Evolutionary conservation across 2,113 vertebrate genomes (phyloP).

Genomic region (Thamnaconus septentrionalis): DNA sequence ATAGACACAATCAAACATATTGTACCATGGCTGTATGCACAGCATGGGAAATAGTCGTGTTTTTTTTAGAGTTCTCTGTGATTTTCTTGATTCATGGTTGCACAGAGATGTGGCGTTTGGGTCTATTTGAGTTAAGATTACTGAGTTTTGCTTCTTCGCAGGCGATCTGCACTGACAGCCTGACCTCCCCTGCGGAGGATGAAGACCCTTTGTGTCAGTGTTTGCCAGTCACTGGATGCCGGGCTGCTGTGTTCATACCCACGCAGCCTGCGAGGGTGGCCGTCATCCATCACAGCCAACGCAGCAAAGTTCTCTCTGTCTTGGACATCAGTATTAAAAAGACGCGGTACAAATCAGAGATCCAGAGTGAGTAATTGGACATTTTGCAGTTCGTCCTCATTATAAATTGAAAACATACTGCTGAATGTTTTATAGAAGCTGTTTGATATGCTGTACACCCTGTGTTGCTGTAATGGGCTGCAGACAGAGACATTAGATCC

Average conservation of each 20-base stretch:
- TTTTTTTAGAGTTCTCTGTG: no score
- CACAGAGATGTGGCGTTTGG: no score
- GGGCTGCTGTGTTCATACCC: constrained; percentile 72
- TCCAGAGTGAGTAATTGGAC: constrained; percentile 58
- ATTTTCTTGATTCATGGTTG: no score
- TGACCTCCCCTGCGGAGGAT: constrained; percentile 59
- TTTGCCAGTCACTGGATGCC: constrained; percentile 53
- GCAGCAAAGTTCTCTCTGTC: constrained; percentile 57
- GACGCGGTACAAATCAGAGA: constrained; percentile 62
- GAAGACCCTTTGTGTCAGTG: constrained; percentile 52
- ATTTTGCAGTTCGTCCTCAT: neutral
- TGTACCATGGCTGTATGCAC: no score
- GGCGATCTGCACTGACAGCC: constrained; percentile 67
- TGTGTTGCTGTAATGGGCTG: no score
- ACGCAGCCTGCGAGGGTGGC: constrained; percentile 69
- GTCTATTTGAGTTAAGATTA: neutral
- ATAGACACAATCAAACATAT: no score
- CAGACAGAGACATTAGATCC: neutral
- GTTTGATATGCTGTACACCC: no score
- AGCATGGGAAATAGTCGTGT: no score
- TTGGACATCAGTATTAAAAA: constrained; percentile 69
- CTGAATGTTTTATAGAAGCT: neutral
- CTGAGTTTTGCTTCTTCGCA: constrained; percentile 20
- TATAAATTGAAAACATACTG: neutral
- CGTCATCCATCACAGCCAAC: constrained; percentile 18